phyloP scores from a whole-genome alignment of 2,113 vertebrate genomes.

The Sylvia atricapilla region DNA sequence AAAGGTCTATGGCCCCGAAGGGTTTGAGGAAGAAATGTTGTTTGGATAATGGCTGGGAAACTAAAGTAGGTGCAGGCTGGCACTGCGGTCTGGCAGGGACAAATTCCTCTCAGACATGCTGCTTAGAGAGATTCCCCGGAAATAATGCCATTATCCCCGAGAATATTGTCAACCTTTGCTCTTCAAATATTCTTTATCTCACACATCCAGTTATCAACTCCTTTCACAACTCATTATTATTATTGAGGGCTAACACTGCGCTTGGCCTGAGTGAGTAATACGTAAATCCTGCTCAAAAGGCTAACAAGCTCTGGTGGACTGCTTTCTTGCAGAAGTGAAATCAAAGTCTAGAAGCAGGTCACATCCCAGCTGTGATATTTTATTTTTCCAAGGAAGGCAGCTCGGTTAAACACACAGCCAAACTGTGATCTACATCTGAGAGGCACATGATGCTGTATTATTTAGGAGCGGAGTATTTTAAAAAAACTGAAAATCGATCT shows the following conservation, averaged over 20 bases:
- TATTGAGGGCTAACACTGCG: neutral
- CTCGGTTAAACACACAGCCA: neutral
- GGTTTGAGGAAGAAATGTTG: neutral
- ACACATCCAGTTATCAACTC: conserved; percentile 8
- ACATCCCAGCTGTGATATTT: conserved; percentile 35
- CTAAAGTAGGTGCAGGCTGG: neutral
- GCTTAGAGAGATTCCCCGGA: neutral
- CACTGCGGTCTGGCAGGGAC: neutral
- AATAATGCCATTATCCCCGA: neutral
- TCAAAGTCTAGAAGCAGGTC: conserved; percentile 9
- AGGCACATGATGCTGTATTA: neutral
- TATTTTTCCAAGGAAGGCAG: conserved; percentile 45
- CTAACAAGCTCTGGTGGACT: conserved; percentile 1
- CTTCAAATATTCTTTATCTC: conserved; percentile 18
- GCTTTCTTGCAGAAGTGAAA: conserved; percentile 4
- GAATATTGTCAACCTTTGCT: conserved; percentile 17
- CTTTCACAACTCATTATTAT: conserved; percentile 24
- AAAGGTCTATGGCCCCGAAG: neutral
- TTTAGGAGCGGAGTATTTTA: neutral
- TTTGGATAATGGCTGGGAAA: neutral
- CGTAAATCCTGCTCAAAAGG: neutral
- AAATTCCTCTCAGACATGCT: neutral
- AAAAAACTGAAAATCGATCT: neutral
- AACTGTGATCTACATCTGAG: neutral
- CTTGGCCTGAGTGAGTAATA: neutral